phyloP scores from a whole-genome alignment of 1,140 invertebrate genomes.

The Rhagoletis zephyria region DNA sequence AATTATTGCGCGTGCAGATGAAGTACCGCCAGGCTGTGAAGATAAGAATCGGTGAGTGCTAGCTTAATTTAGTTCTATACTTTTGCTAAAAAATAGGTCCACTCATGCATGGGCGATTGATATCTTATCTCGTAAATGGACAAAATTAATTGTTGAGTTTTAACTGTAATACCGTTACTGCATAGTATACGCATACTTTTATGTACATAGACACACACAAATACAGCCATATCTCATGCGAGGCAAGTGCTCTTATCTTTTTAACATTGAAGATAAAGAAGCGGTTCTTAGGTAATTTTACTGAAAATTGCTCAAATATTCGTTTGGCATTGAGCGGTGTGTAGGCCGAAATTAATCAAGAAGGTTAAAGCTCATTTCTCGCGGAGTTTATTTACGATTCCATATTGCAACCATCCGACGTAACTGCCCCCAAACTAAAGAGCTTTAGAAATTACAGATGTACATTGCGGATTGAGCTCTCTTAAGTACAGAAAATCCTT shows the following conservation, averaged over 20 bases:
- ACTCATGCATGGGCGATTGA: too few relatives aligned
- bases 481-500: too few relatives aligned
- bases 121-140: too few relatives aligned
- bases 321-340: neutral
- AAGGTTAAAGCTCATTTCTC: neutral
- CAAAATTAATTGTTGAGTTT: neutral
- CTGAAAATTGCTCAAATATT: neutral
- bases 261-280: conserved; percentile 29
- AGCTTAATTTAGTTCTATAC: too few relatives aligned
- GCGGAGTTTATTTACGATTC: too few relatives aligned
- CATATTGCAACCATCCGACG: too few relatives aligned
- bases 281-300: neutral
- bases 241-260: neutral
- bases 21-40: conserved; percentile 88
- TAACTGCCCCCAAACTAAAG: too few relatives aligned
- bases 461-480: too few relatives aligned
- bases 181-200: neutral
- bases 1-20: conserved; percentile 83
- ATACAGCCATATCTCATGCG: too few relatives aligned
- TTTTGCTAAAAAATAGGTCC: too few relatives aligned
- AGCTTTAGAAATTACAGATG: too few relatives aligned
- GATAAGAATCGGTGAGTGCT: conserved; percentile 82
- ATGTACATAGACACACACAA: neutral
- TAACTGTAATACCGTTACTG: neutral
- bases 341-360: neutral